Evolutionary conservation across 2,888 invertebrate species (phyloP).

Genomic region (Cetonia aurata): DNA sequence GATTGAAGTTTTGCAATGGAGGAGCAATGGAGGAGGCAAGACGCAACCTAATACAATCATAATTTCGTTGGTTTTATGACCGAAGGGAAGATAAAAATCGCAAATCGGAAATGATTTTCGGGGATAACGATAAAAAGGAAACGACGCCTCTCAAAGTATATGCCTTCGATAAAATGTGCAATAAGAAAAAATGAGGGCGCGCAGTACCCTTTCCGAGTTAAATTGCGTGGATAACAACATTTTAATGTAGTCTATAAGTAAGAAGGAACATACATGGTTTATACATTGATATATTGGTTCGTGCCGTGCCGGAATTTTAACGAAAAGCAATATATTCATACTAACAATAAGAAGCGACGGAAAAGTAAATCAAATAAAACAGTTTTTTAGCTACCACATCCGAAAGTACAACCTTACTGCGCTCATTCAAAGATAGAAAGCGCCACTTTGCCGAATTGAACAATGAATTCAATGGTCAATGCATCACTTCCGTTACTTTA

Average conservation of each 20-base stretch:
- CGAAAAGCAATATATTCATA: too few species aligned
- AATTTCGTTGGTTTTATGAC: slow-evolving; percentile 45
- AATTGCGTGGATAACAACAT: slow-evolving; percentile 12
- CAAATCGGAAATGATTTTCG: slow-evolving; percentile 49
- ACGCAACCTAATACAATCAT: slow-evolving; percentile 42
- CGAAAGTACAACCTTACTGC: too few species aligned
- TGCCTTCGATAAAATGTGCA: slow-evolving; percentile 20
- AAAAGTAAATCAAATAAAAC: too few species aligned
- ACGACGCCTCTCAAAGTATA: slow-evolving; percentile 34
- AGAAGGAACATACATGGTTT: too few species aligned
- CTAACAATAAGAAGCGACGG: too few species aligned
- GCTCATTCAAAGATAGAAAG: too few species aligned
- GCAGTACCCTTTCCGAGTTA: slow-evolving; percentile 28
- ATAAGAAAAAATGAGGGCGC: slow-evolving; percentile 19
- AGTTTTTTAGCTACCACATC: too few species aligned
- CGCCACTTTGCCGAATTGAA: too few species aligned
- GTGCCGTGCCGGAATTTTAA: too few species aligned
- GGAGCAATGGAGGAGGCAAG: slow-evolving; percentile 2
- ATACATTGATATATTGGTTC: too few species aligned
- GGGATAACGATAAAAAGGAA: slow-evolving; percentile 45
- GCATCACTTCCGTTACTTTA: too few species aligned
- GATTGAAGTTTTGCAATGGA: slow-evolving; percentile 21
- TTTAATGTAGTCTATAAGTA: slow-evolving; percentile 22
- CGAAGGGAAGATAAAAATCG: slow-evolving; percentile 47
- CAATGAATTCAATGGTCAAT: too few species aligned